Conservation (phyloP, 2,797 vertebrate genomes). For the Typhlichthys eigenmanni region DNA sequence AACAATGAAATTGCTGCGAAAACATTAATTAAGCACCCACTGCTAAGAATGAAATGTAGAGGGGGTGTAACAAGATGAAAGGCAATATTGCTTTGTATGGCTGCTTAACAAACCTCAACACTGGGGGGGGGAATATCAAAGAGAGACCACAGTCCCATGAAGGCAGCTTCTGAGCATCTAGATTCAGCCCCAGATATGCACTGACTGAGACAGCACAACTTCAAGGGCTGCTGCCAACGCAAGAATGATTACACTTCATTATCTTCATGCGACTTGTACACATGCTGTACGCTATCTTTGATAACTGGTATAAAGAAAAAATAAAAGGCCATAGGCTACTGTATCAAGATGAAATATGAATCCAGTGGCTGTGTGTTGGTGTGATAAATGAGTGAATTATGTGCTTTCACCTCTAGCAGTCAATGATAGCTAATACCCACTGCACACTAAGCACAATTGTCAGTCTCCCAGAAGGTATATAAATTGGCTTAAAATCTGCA, state of each 20-base stretch:
- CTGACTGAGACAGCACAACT: constrained; percentile 49
- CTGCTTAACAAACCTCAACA: constrained; percentile 59
- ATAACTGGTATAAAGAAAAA: constrained; percentile 37
- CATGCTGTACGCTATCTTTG: constrained; percentile 25
- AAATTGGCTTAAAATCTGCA: constrained; percentile 57
- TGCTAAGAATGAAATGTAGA: constrained; percentile 50
- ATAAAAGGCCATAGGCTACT: constrained; percentile 34
- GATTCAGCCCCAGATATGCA: constrained; percentile 45
- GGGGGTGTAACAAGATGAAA: constrained; percentile 55
- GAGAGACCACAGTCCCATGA: constrained; percentile 49
- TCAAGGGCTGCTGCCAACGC: constrained; percentile 51
- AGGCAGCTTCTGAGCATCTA: constrained; percentile 42
- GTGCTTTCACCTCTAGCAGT: constrained; percentile 17
- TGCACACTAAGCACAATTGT: constrained; percentile 28
- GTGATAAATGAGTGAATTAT: constrained; percentile 29
- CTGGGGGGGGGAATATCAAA: constrained; percentile 60
- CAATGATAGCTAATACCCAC: constrained; percentile 8
- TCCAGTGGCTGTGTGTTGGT: constrained; percentile 18
- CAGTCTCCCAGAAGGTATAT: constrained; percentile 16
- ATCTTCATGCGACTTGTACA: constrained; percentile 48
- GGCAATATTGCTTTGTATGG: constrained; percentile 57
- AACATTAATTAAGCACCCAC: constrained; percentile 71
- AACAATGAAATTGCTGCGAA: constrained; percentile 63
- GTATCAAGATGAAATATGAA: constrained; percentile 30
- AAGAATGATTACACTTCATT: constrained; percentile 62